phyloP scores from a whole-genome alignment of 2,113 vertebrate genomes.

The Anas platyrhynchos region DNA sequence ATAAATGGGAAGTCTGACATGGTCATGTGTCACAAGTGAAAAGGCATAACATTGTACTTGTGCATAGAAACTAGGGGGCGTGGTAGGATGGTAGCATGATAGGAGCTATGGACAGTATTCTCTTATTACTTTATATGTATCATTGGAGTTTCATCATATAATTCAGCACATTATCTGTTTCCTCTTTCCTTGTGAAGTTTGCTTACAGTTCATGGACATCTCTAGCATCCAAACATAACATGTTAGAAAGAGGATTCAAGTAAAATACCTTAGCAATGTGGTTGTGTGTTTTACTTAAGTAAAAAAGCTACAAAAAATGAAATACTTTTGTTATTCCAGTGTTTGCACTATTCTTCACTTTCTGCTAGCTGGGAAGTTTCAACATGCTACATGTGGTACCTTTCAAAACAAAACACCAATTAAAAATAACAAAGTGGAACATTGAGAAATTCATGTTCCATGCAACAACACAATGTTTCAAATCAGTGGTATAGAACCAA shows the following conservation, averaged over 20 bases:
- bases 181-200: not conserved
- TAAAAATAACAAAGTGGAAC: conserved; percentile 43
- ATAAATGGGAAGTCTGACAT: conserved; percentile 26
- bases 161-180: not conserved
- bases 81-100: not conserved
- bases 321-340: not conserved
- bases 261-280: not conserved
- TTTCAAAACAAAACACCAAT: conserved; percentile 53
- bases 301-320: conserved; percentile 12
- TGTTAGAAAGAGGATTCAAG: not conserved
- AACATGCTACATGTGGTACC: conserved; percentile 1
- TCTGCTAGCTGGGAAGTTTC: conserved; percentile 18
- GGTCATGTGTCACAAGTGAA: conserved; percentile 3
- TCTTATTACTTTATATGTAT: not conserved
- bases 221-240: not conserved
- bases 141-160: not conserved
- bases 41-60: not conserved
- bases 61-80: not conserved
- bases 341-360: not conserved
- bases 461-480: conserved; percentile 24
- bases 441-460: not conserved
- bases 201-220: not conserved
- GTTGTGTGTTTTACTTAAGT: not conserved
- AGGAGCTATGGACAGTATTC: not conserved
- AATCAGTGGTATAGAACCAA: not conserved